Conservation (phyloP, 2,888 invertebrate genomes). For the Gastrophysa polygoni region DNA sequence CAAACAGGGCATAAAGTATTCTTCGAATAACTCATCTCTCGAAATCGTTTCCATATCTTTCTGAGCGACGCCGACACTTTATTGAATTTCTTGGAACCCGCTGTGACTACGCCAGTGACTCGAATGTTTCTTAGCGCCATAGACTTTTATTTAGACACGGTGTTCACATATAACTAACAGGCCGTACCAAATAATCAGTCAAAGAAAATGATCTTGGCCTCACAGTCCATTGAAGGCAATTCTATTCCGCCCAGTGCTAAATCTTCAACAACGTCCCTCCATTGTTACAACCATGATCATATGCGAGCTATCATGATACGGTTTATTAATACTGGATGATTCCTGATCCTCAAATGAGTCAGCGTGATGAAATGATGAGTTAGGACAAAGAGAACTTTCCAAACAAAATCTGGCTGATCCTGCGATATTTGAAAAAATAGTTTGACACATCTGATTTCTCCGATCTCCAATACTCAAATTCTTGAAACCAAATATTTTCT, state of each 20-base stretch:
- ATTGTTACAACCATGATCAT: too few species aligned
- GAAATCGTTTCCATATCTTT: constrained; percentile 17
- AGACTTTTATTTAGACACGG: constrained; percentile 45
- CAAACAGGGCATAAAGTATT: background rate
- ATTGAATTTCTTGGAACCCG: constrained; percentile 16
- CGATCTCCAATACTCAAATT: too few species aligned
- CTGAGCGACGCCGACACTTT: constrained; percentile 9
- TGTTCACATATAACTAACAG: constrained; percentile 45
- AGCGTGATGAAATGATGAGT: too few species aligned
- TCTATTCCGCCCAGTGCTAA: background rate
- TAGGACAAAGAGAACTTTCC: too few species aligned
- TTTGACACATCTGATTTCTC: too few species aligned
- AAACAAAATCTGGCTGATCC: too few species aligned
- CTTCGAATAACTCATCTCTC: constrained; percentile 11
- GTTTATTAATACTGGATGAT: too few species aligned
- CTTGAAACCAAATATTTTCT: too few species aligned
- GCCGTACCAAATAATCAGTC: constrained; percentile 41
- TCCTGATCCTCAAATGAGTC: too few species aligned
- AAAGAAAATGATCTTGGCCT: constrained; percentile 33
- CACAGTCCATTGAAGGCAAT: constrained; percentile 11
- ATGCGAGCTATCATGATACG: too few species aligned
- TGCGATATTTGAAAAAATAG: too few species aligned
- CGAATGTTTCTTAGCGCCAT: constrained; percentile 41
- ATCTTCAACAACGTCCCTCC: background rate
- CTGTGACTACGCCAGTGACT: constrained; percentile 21